Evolutionary conservation across 2,888 invertebrate species (phyloP), one percentile per base, ranked within the genome.

Genomic region (Melieria crassipennis): DNA sequence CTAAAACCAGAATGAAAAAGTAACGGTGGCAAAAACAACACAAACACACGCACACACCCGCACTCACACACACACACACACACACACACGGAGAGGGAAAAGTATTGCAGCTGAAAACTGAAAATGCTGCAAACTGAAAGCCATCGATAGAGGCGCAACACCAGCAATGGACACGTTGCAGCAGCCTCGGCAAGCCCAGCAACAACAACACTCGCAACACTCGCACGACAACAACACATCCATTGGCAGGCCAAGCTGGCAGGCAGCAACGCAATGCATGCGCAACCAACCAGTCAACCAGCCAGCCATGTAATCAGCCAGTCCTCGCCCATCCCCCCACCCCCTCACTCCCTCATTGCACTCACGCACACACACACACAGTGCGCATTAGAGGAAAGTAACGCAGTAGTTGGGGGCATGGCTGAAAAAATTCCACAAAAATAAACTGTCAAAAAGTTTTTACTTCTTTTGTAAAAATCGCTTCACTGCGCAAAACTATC

Each of bases 371-470:
- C 45, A 63, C 52, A 65, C 66, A 30, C 30, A 56, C 43, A 60
- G 30, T 30, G 30, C 30, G 30, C 30, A 30, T 30, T 30, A 68
- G 66, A 71, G 63, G 60, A 69, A 73, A 71, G 9, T 70, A 57
- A 57, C 5, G 16, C 13, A 42, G 11, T 3, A 65, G 67, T 52
- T 67, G 60, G 47, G 64, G 50, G 50, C 45, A 58, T 42, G 30
- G 30, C 30, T 30, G 30, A 30, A 30, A 30, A 30, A 30, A 30
- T 30, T 42, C 16, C 48, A 4, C 11, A 43, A 52, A 64, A 52
- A 55, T 64, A 52, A 30, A 66, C 47, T 66, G 46, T n/a, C 57
- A 66, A 66, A 66, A 45, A 57, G 43, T 65, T 55, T n/a, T 56
- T 43, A 13, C 42, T 30, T 50, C 50, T 58, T n/a, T 30, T 30